phyloP scores from a whole-genome alignment of 2,113 vertebrate genomes.

The Capricornis sumatraensis region DNA sequence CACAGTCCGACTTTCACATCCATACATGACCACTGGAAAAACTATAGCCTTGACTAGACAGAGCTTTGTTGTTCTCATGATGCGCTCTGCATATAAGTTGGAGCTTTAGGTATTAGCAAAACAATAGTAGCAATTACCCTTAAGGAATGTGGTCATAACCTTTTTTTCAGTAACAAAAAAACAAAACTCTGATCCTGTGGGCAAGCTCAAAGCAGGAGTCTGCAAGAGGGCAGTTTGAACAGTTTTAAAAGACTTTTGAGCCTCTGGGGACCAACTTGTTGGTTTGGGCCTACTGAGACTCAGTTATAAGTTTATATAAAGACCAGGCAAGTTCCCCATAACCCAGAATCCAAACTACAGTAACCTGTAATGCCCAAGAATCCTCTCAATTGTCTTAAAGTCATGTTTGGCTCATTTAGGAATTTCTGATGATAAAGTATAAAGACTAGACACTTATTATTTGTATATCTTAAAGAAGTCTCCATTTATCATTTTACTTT shows the following conservation, averaged over 20 bases:
- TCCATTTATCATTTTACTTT: neutral
- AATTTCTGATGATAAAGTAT: neutral
- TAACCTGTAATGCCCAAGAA: neutral
- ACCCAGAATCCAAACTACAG: neutral
- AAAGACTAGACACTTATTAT: neutral
- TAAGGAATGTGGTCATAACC: neutral
- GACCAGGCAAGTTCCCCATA: neutral
- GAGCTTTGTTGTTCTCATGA: no score
- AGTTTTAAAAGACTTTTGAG: neutral
- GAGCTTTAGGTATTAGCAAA: neutral
- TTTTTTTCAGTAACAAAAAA: neutral
- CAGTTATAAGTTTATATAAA: neutral
- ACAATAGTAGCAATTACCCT: neutral
- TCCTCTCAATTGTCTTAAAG: neutral
- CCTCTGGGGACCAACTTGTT: neutral
- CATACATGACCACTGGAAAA: no score
- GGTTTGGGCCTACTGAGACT: neutral
- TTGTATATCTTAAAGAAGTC: neutral
- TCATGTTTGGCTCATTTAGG: neutral
- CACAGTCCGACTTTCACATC: no score
- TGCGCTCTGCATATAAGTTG: no score
- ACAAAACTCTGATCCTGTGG: no score
- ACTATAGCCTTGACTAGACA: no score
- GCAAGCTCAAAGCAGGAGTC: neutral
- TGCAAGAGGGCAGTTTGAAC: neutral